Base-by-base conservation (phyloP, 2,888 invertebrate species). In the Phrixothrix hirtus region DNA sequence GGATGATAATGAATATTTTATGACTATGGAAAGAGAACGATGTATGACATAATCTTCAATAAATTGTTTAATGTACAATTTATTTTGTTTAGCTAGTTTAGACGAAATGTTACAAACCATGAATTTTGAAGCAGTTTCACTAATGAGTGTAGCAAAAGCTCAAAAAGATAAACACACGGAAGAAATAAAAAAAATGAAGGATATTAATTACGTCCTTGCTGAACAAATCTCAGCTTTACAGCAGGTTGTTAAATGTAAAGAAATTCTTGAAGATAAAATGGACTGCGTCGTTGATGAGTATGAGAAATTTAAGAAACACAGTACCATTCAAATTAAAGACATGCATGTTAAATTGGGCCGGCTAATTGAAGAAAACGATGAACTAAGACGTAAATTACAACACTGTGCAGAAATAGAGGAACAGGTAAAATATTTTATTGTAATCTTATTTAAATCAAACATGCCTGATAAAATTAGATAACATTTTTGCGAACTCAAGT, bases 111-210 rank as follows among this genome's bases (percentile, higher is more conserved):
- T 71, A 29, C 54, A 62, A 13, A 56, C 61, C 25, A 60, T 71
- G 3, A 66, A 68, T 52, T 55, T 48, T 2, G 69, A 71, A 44
- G 70, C 70, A 1, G 51, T 61, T 21, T 50, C 55, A 5, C 45
- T 71, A 12, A 47, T 70, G 27, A 21, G 60, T 2, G 51, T 59
- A 16, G 62, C 68, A 3, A 59, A 60, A 26, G 59, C 64, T 9
- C 67, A 65, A 38, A 59, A 61, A 32, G 57, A 60, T 1, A 65
- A 63, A 37, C 60, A 60, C 34, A 48, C 57, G 30, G 45, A 44
- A n/a, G 64, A 67, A 32, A 50, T 62, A 27, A 42, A 34, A n/a
- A 56, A 56, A 16, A 13, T 63, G n/a, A 60, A 57, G 30, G 53
- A 57, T n/a, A 55, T 55, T 17, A 63, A 63, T 34, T 42, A 32